These are phyloP conservation scores for Mythimna impura DNA, from an alignment of 2,888 invertebrate genomes.

Conservation along the genomic window DNA sequence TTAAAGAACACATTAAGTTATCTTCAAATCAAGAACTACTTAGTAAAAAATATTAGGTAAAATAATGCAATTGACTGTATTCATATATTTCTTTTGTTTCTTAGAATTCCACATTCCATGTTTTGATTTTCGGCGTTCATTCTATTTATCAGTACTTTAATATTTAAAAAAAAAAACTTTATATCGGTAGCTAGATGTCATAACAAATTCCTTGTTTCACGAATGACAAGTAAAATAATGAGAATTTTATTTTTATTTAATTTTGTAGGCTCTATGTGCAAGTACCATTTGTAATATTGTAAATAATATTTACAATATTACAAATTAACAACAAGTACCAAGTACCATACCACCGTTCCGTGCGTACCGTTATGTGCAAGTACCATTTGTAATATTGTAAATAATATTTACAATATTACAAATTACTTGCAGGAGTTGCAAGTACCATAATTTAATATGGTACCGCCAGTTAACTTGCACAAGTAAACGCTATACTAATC, in stretches of 20 bases:
- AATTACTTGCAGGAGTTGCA: too few relatives aligned
- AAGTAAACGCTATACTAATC: slow-evolving; percentile 10
- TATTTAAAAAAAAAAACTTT: background rate
- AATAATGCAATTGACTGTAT: background rate
- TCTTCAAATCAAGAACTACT: background rate
- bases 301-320: too few relatives aligned
- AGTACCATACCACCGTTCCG: too few relatives aligned
- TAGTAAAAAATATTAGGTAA: background rate
- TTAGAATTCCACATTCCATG: background rate
- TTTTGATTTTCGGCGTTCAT: background rate
- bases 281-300: background rate
- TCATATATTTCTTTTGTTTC: background rate
- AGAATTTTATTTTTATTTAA: background rate
- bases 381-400: too few relatives aligned
- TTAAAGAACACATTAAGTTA: background rate
- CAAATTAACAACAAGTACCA: too few relatives aligned
- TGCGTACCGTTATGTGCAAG: too few relatives aligned
- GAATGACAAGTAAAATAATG: background rate
- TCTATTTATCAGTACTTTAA: background rate
- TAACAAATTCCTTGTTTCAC: slow-evolving; percentile 25
- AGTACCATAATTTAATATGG: too few relatives aligned
- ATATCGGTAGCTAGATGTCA: slow-evolving; percentile 21
- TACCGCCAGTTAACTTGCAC: slow-evolving; percentile 1
- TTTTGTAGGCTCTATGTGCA: slow-evolving; percentile 6
- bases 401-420: too few relatives aligned